Conservation (phyloP, 1,140 invertebrate species). For the Trichogramma pretiosum region DNA sequence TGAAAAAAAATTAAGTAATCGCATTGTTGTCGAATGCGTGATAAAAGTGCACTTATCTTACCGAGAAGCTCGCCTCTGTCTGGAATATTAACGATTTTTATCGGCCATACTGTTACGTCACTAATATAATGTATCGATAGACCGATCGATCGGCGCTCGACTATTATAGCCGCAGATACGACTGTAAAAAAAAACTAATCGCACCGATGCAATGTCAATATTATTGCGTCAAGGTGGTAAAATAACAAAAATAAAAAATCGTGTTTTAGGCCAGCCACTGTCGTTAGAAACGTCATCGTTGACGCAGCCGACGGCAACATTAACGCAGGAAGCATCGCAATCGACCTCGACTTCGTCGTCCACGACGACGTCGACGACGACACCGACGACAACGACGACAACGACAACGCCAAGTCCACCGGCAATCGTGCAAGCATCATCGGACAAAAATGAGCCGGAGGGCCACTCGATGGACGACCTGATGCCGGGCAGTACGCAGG, state of each 20-base stretch:
- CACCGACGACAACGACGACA: constrained; percentile 4
- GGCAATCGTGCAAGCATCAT: constrained; percentile 15
- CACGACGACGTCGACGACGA: constrained; percentile 12
- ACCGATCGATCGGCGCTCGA: too few relatives aligned
- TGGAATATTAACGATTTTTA: too few relatives aligned
- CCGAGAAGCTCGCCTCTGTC: too few relatives aligned
- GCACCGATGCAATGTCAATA: not conserved
- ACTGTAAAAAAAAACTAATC: not conserved
- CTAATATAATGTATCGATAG: too few relatives aligned
- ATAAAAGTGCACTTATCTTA: too few relatives aligned
- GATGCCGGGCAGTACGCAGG: constrained; percentile 25
- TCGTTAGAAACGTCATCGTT: constrained; percentile 4
- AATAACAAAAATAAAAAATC: not conserved
- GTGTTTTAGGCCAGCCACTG: not conserved
- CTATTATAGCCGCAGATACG: too few relatives aligned
- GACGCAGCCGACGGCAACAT: constrained; percentile 10
- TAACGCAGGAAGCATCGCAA: constrained; percentile 23
- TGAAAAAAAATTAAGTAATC: too few relatives aligned
- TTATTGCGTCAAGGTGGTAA: constrained; percentile 1
- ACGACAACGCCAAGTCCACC: constrained; percentile 16
- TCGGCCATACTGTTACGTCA: too few relatives aligned
- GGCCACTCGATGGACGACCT: constrained; percentile 34
- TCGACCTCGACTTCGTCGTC: constrained; percentile 7
- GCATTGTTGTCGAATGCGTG: too few relatives aligned
- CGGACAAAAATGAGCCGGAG: constrained; percentile 18